These are phyloP conservation scores for Kuschelorhynchus macadamiae DNA, from an alignment of 2,888 invertebrate genomes.

Conservation along the genomic window DNA sequence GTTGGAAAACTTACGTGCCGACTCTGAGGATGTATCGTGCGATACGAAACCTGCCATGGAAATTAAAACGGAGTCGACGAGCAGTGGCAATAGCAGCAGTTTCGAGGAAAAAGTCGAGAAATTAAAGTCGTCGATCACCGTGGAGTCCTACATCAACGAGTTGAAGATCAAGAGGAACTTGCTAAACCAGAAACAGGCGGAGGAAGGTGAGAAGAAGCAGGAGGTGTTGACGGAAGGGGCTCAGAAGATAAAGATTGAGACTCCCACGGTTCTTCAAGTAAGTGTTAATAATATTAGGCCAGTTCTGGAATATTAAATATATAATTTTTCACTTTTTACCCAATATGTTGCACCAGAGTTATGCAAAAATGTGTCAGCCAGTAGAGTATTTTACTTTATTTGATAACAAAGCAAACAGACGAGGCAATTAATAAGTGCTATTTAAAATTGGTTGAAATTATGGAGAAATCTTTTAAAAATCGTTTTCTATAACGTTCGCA, in stretches of 20 bases:
- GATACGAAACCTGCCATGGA: constrained; percentile 54
- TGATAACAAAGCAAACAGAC: too few relatives aligned
- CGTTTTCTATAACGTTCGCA: too few relatives aligned
- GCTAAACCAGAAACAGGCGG: constrained; percentile 15
- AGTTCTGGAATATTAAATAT: too few relatives aligned
- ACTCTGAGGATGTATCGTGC: constrained; percentile 36
- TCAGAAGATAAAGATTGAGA: constrained; percentile 53
- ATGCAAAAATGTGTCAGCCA: too few relatives aligned
- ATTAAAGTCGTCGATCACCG: constrained; percentile 59
- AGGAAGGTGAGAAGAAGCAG: constrained; percentile 38
- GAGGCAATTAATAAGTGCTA: too few relatives aligned
- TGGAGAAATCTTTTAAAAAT: too few relatives aligned
- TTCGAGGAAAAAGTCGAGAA: constrained; percentile 53
- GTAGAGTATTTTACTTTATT: too few relatives aligned
- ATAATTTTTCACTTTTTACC: too few relatives aligned
- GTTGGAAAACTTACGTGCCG: constrained; percentile 73
- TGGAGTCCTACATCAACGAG: constrained; percentile 65
- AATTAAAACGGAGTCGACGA: constrained; percentile 58
- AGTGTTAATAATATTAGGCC: background rate
- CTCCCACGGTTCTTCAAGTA: constrained; percentile 18
- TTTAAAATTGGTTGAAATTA: too few relatives aligned
- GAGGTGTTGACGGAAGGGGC: constrained; percentile 55
- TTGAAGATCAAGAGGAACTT: constrained; percentile 65
- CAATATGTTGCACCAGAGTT: too few relatives aligned
- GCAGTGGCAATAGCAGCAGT: constrained; percentile 9